A percentile compares a stretch with the other conserved stretches of the same genome.
These are phyloP conservation scores for Octodon degus DNA, from an alignment of 2,113 vertebrate genomes.

Conservation along the genomic window DNA sequence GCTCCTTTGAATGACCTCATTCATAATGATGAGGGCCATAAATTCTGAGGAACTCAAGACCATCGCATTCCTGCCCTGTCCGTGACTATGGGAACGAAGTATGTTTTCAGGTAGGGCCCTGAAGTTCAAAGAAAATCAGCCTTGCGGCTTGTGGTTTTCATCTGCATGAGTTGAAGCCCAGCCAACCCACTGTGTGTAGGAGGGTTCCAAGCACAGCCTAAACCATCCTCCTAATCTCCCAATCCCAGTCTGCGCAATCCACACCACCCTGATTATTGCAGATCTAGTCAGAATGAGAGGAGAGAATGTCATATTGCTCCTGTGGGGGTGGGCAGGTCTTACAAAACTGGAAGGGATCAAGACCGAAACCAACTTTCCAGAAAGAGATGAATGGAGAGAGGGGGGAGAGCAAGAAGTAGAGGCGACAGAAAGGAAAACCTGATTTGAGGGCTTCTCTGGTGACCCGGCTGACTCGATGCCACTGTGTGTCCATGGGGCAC, in stretches of 20 bases:
- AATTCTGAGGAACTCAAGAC: constrained; percentile 69
- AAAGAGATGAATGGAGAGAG: not conserved
- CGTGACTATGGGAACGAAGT: constrained; percentile 51
- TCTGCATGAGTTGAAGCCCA: constrained; percentile 27
- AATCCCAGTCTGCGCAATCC: not conserved
- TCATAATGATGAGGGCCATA: constrained; percentile 64
- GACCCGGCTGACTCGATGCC: not conserved
- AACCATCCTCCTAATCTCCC: not conserved
- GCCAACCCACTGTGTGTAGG: not conserved
- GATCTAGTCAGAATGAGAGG: not conserved
- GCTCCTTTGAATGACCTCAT: constrained; percentile 68
- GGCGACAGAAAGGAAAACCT: not conserved
- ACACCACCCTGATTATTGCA: not conserved
- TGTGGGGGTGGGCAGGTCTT: not conserved
- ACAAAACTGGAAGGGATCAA: not conserved
- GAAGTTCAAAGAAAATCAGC: constrained; percentile 53
- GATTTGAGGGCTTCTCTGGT: not conserved
- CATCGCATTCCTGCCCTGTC: constrained; percentile 60
- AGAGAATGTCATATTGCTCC: not conserved
- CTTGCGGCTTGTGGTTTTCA: not conserved
- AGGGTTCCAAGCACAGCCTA: not conserved
- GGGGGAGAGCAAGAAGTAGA: no score
- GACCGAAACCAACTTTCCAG: not conserved
- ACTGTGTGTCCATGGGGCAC: fast-evolving
- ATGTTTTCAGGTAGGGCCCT: constrained; percentile 27